A percentile compares a stretch with the other conserved stretches of the same genome.
phyloP scores from a whole-genome alignment of 2,797 vertebrate genomes.

The Coilia nasus region DNA sequence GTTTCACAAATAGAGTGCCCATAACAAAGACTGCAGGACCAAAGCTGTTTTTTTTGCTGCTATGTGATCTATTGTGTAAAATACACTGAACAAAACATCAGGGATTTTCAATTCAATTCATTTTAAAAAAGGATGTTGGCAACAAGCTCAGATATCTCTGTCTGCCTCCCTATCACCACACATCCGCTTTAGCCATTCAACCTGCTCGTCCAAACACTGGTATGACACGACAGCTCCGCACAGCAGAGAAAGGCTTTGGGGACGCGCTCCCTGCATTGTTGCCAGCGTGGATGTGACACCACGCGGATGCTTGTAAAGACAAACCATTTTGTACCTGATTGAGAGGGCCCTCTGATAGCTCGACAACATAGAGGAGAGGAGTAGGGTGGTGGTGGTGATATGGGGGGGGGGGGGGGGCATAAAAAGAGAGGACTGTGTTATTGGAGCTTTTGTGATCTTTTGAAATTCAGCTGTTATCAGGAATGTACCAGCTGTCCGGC shows the following conservation, averaged over 20 bases:
- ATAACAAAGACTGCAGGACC: background rate
- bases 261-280: constrained; percentile 45
- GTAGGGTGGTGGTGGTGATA: background rate
- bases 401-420: constrained; percentile 58
- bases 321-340: constrained; percentile 66
- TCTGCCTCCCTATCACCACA: constrained; percentile 47
- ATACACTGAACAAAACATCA: background rate
- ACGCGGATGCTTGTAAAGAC: constrained; percentile 65
- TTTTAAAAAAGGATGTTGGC: constrained; percentile 35
- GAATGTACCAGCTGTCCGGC: constrained; percentile 79
- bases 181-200: constrained; percentile 50
- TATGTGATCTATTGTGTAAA: constrained; percentile 31
- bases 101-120: background rate
- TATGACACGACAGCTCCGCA: constrained; percentile 59
- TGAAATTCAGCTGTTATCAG: constrained; percentile 81
- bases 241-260: constrained; percentile 55
- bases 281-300: constrained; percentile 64
- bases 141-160: constrained; percentile 54
- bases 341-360: constrained; percentile 69
- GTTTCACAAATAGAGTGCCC: background rate
- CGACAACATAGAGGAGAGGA: constrained; percentile 23
- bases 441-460: constrained; percentile 68
- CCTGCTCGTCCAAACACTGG: constrained; percentile 55
- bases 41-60: constrained; percentile 30
- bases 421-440: constrained; percentile 53